Base-by-base conservation (phyloP, 1,140 invertebrate species). In the Drosophila suzukii region DNA sequence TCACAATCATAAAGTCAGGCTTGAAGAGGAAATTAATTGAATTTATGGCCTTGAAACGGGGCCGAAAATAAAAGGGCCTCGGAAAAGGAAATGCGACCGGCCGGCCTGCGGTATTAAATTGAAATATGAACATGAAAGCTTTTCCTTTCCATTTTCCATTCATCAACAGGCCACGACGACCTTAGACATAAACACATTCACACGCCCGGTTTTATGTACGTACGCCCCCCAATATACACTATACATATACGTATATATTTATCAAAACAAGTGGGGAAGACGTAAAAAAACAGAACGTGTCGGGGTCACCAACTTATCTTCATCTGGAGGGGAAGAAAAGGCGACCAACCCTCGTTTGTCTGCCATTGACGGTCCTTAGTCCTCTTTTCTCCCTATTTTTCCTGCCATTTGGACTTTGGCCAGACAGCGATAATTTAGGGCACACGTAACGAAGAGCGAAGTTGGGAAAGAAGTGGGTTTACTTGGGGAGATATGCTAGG, bases 151-250 rank as follows among this genome's bases (percentile, higher is more conserved):
- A 34, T 34, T 34, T 34, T 34, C 32, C 32, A 88, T 88, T 79
- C 74, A 88, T 83, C 80, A 84, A 66, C 50, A 55, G 60, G 24
- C 56, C 41, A 61, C 36, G 51, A 46, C 61, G 83, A 89, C 84
- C 84, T 78, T 81, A 83, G 67, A 90, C 74, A 84, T 89, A 90
- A 89, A 75, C 84, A 89, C 80, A 90, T 89, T 89, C 78, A 49
- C 85, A 90, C 80, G 71, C 47, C 55, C 46, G 43, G 43, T 38
- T 59, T 62, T 50, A 27, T 59, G 60, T 34, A 17, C 50, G 39
- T 34, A 12, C 10, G 32, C 15, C 44, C 7, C 7, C 54, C 39
- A 8, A 27, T 36, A 36, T 50, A 20, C 20, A 34, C 15, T 67
- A 56, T 38, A 36, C 5, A 59, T 80, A 8, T 34, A 10, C 8